Conservation (phyloP, 2,797 vertebrate species). For the Sebastes flavidus region DNA sequence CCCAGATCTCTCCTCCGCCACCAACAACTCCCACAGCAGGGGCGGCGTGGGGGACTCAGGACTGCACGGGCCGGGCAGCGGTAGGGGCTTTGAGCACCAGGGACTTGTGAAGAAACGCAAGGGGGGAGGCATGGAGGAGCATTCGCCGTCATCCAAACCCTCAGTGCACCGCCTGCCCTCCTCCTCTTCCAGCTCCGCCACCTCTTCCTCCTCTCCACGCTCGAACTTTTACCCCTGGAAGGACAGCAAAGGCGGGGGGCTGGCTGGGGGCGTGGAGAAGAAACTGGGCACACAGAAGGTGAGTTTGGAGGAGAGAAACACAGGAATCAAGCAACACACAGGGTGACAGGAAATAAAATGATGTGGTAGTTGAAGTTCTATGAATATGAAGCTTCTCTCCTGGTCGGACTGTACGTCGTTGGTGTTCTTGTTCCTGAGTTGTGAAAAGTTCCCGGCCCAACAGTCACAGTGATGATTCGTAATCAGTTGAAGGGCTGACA, state of each 20-base stretch:
- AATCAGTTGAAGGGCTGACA: not conserved
- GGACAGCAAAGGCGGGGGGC: slow-evolving; percentile 79
- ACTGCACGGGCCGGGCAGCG: slow-evolving; percentile 72
- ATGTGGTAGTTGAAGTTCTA: not conserved
- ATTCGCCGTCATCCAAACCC: slow-evolving; percentile 81
- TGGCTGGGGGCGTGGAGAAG: slow-evolving; percentile 87
- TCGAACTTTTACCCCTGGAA: slow-evolving; percentile 87
- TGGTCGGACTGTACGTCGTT: not conserved
- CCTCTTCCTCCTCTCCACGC: slow-evolving; percentile 71
- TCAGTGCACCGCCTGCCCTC: slow-evolving; percentile 80
- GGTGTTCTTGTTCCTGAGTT: not conserved
- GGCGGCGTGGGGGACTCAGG: slow-evolving; percentile 65
- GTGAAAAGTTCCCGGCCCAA: not conserved
- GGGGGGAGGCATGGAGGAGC: slow-evolving; percentile 77
- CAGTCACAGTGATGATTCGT: not conserved
- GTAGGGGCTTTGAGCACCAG: slow-evolving; percentile 83
- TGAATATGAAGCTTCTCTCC: not conserved
- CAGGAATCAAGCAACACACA: not conserved
- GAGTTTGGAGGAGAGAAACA: slow-evolving; percentile 34
- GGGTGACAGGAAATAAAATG: not conserved
- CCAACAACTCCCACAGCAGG: slow-evolving; percentile 74
- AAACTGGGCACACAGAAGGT: slow-evolving; percentile 92
- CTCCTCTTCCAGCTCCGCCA: slow-evolving; percentile 70
- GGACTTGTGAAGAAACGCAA: slow-evolving; percentile 89
- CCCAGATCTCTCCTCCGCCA: slow-evolving; percentile 65